Conservation (phyloP, 2,888 invertebrate genomes). For the Pollenia amentaria region DNA sequence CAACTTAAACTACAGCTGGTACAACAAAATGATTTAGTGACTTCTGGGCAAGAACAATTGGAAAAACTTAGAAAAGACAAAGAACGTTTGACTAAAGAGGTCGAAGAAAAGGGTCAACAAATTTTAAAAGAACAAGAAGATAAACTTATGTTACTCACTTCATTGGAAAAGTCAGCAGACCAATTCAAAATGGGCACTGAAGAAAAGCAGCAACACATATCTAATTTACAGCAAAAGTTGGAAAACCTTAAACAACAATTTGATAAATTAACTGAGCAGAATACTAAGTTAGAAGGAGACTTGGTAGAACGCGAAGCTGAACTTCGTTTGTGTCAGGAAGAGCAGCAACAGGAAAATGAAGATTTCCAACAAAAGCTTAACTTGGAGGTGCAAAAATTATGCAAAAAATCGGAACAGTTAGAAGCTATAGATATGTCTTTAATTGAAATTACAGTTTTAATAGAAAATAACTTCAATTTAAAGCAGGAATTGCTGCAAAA, state of each 20-base stretch:
- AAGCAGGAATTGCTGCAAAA: constrained; percentile 24
- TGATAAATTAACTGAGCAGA: constrained; percentile 40
- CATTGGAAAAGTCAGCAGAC: constrained; percentile 74
- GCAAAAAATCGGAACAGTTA: constrained; percentile 62
- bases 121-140: constrained; percentile 72
- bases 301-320: constrained; percentile 69
- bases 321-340: constrained; percentile 60
- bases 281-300: constrained; percentile 70
- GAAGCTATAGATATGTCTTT: constrained; percentile 62
- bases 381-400: constrained; percentile 45
- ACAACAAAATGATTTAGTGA: constrained; percentile 42
- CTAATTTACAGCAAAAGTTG: constrained; percentile 51
- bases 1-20: constrained; percentile 48
- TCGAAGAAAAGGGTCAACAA: constrained; percentile 44
- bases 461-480: constrained; percentile 72
- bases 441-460: constrained; percentile 63
- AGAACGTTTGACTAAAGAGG: constrained; percentile 53
- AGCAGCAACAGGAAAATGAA: constrained; percentile 69
- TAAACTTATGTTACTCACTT: constrained; percentile 64
- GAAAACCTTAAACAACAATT: constrained; percentile 57
- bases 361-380: constrained; percentile 67
- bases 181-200: constrained; percentile 67
- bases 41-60: constrained; percentile 41
- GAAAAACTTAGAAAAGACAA: constrained; percentile 60
- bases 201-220: constrained; percentile 62